phyloP scores from a whole-genome alignment of 2,888 invertebrate genomes.

The Orthonevra nobilis region DNA sequence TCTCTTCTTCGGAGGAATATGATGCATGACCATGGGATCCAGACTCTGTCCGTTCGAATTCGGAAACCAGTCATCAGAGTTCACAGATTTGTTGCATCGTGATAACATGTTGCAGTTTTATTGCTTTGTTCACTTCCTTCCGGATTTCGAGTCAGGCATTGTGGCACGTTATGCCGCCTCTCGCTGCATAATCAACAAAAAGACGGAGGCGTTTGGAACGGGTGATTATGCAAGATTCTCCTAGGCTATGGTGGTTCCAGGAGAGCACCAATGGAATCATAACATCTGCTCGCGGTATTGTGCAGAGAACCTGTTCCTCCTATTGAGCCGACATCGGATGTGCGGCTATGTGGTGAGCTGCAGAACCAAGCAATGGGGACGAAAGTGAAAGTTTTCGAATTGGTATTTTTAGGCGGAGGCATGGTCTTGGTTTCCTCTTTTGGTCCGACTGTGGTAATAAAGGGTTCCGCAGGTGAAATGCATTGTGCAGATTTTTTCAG shows the following conservation, averaged over 20 bases:
- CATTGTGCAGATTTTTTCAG: constrained; percentile 33
- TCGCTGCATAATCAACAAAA: constrained; percentile 3
- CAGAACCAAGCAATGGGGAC: constrained; percentile 36
- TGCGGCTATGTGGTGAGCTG: background rate
- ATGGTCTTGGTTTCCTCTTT: constrained; percentile 1
- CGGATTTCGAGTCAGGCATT: constrained; percentile 56
- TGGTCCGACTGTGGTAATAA: constrained; percentile 2
- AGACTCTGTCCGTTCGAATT: too few species aligned
- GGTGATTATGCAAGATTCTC: constrained; percentile 44
- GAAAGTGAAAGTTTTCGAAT: constrained; percentile 64
- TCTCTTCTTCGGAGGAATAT: constrained; percentile 21
- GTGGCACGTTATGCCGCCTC: constrained; percentile 50
- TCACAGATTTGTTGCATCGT: constrained; percentile 35
- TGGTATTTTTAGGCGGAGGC: constrained; percentile 33
- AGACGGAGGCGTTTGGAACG: constrained; percentile 2
- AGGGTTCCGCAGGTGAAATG: constrained; percentile 67
- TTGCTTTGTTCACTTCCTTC: constrained; percentile 56
- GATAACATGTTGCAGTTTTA: constrained; percentile 32
- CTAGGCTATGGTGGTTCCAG: background rate
- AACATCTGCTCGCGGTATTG: constrained; percentile 42
- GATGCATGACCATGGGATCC: too few species aligned
- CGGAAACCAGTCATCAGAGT: too few species aligned
- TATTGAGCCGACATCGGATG: constrained; percentile 35
- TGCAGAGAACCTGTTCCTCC: constrained; percentile 52
- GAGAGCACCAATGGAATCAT: constrained; percentile 17